phyloP scores from a whole-genome alignment of 1,140 invertebrate species.

The Capitella teleta region DNA sequence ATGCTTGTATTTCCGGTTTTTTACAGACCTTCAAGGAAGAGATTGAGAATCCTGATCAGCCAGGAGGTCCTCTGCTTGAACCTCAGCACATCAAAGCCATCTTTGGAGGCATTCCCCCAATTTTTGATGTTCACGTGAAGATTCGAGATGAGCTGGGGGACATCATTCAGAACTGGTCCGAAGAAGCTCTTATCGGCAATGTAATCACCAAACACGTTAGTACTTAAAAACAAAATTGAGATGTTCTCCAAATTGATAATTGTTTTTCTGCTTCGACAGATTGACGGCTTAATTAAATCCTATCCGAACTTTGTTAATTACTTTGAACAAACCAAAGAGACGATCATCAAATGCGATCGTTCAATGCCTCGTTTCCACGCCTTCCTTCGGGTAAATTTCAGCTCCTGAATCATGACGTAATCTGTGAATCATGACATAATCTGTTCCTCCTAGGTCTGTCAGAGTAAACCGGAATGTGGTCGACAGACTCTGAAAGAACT shows the following conservation, averaged over 20 bases:
- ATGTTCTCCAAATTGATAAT: background rate
- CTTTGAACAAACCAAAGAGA: constrained; percentile 91
- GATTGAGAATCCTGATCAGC: constrained; percentile 71
- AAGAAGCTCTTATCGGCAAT: constrained; percentile 73
- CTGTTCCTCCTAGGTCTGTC: constrained; percentile 10
- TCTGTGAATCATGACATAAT: background rate
- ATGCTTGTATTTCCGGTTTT: background rate
- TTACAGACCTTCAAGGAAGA: constrained; percentile 82
- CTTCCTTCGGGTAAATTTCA: constrained; percentile 73
- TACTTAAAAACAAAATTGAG: constrained; percentile 7
- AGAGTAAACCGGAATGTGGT: constrained; percentile 70
- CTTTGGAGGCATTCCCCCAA: constrained; percentile 88
- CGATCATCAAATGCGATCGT: constrained; percentile 75
- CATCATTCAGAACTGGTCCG: constrained; percentile 60
- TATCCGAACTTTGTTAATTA: constrained; percentile 97
- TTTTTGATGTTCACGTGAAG: constrained; percentile 79
- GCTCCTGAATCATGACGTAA: too few relatives aligned
- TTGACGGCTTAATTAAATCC: constrained; percentile 63
- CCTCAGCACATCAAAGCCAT: constrained; percentile 88
- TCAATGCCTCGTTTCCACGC: constrained; percentile 91
- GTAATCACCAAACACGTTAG: constrained; percentile 71
- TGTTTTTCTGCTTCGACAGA: constrained; percentile 26
- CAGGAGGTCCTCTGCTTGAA: constrained; percentile 64
- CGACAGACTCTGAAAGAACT: constrained; percentile 87
- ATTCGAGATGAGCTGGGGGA: constrained; percentile 67